Evolutionary conservation across 2,888 invertebrate genomes (phyloP).

Genomic region (Athetis lepigone): DNA sequence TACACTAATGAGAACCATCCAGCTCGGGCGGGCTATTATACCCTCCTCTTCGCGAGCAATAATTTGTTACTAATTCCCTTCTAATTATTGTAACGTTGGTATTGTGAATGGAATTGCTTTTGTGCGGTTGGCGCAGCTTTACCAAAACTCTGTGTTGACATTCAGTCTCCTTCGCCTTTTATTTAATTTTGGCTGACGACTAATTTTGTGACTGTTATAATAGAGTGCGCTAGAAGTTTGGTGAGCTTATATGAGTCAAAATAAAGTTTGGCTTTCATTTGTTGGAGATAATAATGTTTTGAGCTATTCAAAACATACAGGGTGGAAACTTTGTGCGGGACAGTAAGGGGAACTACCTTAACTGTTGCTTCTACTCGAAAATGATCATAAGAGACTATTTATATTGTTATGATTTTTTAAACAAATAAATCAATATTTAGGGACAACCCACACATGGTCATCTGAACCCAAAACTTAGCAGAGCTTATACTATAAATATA

Average conservation of each 20-base stretch:
- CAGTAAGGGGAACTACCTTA: too few relatives aligned
- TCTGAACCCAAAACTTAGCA: too few relatives aligned
- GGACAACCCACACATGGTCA: too few relatives aligned
- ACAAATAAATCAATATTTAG: too few relatives aligned
- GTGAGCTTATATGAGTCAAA: constrained; percentile 11
- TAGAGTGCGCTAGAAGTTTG: constrained; percentile 11
- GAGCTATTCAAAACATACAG: too few relatives aligned
- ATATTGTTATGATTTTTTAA: too few relatives aligned
- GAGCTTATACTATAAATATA: too few relatives aligned
- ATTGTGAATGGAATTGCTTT: constrained; percentile 69
- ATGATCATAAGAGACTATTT: too few relatives aligned
- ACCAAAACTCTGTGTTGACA: constrained; percentile 53
- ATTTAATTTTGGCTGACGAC: constrained; percentile 43
- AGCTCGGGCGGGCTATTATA: constrained; percentile 81
- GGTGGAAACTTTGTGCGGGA: too few relatives aligned
- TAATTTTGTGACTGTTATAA: constrained; percentile 10
- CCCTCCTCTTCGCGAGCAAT: constrained; percentile 82
- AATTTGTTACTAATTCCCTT: constrained; percentile 88
- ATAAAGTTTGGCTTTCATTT: background rate
- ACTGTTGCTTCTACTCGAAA: too few relatives aligned
- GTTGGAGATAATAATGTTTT: background rate
- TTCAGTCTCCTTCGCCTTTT: constrained; percentile 25
- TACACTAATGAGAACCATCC: constrained; percentile 87
- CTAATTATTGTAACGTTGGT: constrained; percentile 82
- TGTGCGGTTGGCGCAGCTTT: constrained; percentile 60